Evolutionary conservation across 2,797 vertebrate species (phyloP), one percentile per base, ranked within the genome.

Genomic region (Danio tinwini): DNA sequence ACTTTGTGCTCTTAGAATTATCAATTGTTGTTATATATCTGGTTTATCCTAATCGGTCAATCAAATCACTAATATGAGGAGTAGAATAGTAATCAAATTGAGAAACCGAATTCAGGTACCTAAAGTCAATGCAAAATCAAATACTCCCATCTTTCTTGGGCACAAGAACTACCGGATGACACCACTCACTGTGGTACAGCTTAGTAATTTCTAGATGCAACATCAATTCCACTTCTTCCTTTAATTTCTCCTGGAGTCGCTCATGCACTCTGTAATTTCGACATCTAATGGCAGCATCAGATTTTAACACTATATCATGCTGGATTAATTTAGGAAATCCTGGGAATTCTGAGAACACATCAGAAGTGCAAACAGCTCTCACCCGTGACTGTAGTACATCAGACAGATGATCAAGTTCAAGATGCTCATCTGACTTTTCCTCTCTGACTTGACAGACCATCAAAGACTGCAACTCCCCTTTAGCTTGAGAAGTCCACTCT

Each of bases 111-210:
- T 65, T 65, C 5, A 45, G 63, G 9, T 65, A 65, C 6, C 40
- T 13, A n/a, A 65, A 65, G 17, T 65, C 62, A 11, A 65, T 65
- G 16, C 62, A 65, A 45, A 65, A 42, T 12, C 14, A 5, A 44
- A 45, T 11, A 0, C 7, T 45, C 2, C 63, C 63, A 47, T 65
- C 63, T 5, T 45, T 65, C 45, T 65, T 65, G 5, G 63, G 42
- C 4, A 65, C 42, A 2, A 44, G 17, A 6, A 45, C 42, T 8
- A 65, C 63, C 5, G 39, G 62, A 3, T 65, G 62, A n/a, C 63
- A 65, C 63, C 63, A 47, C 17, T 65, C 42, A 21, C 63, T 65
- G 1, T 21, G 44, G 2, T 63, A 65, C 0, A 40, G 63, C 11
- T 65, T 42, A 5, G 47, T 65, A n/a, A n/a, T n/a, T n/a, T n/a